A percentile compares a stretch with the other conserved stretches of the same genome.
phyloP scores from a whole-genome alignment of 2,888 invertebrate species.

The Melieria picta region DNA sequence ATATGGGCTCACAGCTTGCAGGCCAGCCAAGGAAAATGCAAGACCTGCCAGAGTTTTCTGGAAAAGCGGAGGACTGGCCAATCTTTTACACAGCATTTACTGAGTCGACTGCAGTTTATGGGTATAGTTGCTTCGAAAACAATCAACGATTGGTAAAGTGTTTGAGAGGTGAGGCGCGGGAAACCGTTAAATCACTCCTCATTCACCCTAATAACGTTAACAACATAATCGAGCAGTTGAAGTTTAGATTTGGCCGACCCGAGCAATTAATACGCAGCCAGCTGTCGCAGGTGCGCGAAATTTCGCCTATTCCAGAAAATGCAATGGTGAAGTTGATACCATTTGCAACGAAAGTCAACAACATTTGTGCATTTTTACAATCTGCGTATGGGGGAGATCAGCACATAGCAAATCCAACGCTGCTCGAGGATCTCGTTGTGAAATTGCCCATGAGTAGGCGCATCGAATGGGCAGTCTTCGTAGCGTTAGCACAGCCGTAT shows the following conservation, averaged over 20 bases:
- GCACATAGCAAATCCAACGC: slow-evolving; percentile 1
- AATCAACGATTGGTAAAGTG: slow-evolving; percentile 24
- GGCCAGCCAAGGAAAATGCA: slow-evolving; percentile 23
- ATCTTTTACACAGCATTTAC: slow-evolving; percentile 16
- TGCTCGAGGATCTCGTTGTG: not conserved
- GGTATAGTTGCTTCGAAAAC: slow-evolving; percentile 22
- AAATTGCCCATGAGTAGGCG: slow-evolving; percentile 13
- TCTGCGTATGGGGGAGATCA: slow-evolving; percentile 1
- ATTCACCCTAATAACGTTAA: slow-evolving; percentile 24
- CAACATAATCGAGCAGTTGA: slow-evolving; percentile 20
- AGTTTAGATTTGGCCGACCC: slow-evolving; percentile 24
- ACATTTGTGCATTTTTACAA: slow-evolving; percentile 8
- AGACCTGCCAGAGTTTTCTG: slow-evolving; percentile 28
- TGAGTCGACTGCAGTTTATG: slow-evolving; percentile 19
- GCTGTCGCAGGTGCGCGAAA: slow-evolving; percentile 32
- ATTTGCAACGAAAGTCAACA: slow-evolving; percentile 34
- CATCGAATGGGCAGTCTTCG: slow-evolving; percentile 5
- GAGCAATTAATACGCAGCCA: slow-evolving; percentile 34
- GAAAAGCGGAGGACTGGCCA: slow-evolving; percentile 32
- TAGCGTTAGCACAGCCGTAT: not conserved
- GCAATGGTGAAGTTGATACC: slow-evolving; percentile 27
- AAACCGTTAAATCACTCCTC: slow-evolving; percentile 19
- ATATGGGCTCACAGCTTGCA: slow-evolving; percentile 1
- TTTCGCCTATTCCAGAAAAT: slow-evolving; percentile 26
- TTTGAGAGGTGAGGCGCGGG: slow-evolving; percentile 13